Conservation (phyloP, 2,888 invertebrate genomes). For the Calameuta pallipes region DNA sequence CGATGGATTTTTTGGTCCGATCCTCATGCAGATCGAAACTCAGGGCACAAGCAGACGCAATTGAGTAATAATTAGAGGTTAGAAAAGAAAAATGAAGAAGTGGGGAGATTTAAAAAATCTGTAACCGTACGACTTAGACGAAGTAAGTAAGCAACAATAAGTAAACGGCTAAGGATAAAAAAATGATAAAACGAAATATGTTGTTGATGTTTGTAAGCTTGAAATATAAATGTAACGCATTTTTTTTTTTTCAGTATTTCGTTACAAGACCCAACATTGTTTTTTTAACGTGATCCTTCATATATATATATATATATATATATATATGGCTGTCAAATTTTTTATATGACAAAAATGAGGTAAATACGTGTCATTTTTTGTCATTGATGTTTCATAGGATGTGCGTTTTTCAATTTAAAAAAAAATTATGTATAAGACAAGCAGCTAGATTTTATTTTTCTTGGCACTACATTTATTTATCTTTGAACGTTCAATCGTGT, state of each 20-base stretch:
- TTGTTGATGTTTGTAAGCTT: slow-evolving; percentile 65
- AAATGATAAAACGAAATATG: slow-evolving; percentile 43
- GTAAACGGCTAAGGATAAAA: slow-evolving; percentile 19
- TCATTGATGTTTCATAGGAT: no score
- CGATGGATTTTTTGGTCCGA: neutral
- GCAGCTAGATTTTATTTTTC: no score
- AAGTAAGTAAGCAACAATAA: slow-evolving; percentile 21
- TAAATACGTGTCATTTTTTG: no score
- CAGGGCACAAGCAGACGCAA: slow-evolving; percentile 40
- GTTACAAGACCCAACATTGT: neutral
- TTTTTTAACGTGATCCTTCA: neutral
- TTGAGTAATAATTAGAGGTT: slow-evolving; percentile 26
- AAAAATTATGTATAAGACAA: no score
- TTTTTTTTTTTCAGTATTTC: slow-evolving; percentile 33
- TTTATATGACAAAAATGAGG: neutral
- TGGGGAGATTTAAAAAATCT: slow-evolving; percentile 15
- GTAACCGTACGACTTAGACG: slow-evolving; percentile 29
- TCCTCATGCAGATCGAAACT: slow-evolving; percentile 20
- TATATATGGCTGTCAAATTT: neutral
- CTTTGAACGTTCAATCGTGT: no score
- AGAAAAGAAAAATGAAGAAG: neutral
- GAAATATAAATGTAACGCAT: slow-evolving; percentile 64
- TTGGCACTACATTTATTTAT: no score
- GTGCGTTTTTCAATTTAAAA: no score
- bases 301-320: no score